Base-by-base conservation (phyloP, 2,888 invertebrate genomes). In the Nephrotoma guestfalica region DNA sequence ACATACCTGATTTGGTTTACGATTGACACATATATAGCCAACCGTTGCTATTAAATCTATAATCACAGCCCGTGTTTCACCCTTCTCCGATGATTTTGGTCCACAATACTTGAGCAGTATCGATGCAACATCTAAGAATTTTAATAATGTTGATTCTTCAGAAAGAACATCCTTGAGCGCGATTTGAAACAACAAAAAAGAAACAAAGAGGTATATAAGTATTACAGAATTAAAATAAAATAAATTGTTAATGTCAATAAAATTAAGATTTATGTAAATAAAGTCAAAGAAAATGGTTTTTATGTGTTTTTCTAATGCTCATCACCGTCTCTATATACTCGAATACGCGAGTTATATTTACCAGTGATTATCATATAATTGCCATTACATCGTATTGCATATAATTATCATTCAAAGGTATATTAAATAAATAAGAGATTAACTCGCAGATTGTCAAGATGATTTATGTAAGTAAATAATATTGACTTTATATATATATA, bases 1-100 rank as follows among this genome's bases (percentile, higher is more conserved):
- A 87, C 88, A 88, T 88, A 90, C 90, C 89, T 92, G 92, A 89
- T 92, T 90, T 87, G 90, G 89, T 15, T 89, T 90, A 89, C 91
- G 91, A 88, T 91, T 92, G 86, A 90, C 90, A 88, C 90, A 90
- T 86, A 91, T 90, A 89, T 91, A 91, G 87, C 91, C 91, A 88
- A 92, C 88, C 87, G 91, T 90, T 86, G 91, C 91, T 88, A 92
- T 90, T 89, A 92, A 89, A 89, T 92, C 92, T 87, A 91, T 90
- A 86, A 92, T 89, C 90, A 91, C 90, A 87, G 91, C 90, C 87
- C 90, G 90, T 43, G 90, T 90, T 89, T 92, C 92, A 86, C 88
- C 90, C 87, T 90, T 91, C 87, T 90, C 90, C 83, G 89, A 88
- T 13, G 89, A 88, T 88, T 89, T 89, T 87, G 89, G 89, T 13